Conservation (phyloP, 2,113 vertebrate genomes). For the Mungos mungo region DNA sequence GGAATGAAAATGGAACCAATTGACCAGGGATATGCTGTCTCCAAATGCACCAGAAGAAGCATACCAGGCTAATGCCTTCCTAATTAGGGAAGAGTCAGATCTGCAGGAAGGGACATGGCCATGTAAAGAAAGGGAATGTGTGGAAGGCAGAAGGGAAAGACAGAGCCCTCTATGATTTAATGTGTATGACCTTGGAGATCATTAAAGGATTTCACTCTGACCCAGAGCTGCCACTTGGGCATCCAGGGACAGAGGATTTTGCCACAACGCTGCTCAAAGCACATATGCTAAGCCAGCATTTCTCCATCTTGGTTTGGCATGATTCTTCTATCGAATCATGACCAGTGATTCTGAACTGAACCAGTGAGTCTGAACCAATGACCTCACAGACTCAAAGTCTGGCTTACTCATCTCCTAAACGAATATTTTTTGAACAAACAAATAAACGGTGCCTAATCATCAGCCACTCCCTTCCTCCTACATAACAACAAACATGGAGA, state of each 20-base stretch:
- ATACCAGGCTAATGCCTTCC: fast-evolving
- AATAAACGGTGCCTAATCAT: background rate
- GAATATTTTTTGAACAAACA: background rate
- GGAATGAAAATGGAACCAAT: background rate
- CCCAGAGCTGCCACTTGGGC: background rate
- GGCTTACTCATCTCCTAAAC: background rate
- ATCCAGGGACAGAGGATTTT: background rate
- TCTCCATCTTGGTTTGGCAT: background rate
- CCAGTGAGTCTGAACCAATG: background rate
- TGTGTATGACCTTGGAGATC: background rate
- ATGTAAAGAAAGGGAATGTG: background rate
- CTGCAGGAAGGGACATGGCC: background rate
- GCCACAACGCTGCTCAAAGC: background rate
- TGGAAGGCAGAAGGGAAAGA: background rate
- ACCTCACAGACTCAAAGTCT: background rate
- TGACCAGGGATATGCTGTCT: background rate
- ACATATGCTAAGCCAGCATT: background rate
- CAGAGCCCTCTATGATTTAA: background rate
- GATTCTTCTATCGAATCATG: background rate
- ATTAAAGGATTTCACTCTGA: background rate
- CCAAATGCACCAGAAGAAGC: background rate
- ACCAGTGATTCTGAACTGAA: background rate
- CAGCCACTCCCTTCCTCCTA: background rate
- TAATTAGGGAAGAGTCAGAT: background rate
- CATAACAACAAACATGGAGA: background rate